phyloP scores from a whole-genome alignment of 2,113 vertebrate genomes.

The Ciconia boyciana region DNA sequence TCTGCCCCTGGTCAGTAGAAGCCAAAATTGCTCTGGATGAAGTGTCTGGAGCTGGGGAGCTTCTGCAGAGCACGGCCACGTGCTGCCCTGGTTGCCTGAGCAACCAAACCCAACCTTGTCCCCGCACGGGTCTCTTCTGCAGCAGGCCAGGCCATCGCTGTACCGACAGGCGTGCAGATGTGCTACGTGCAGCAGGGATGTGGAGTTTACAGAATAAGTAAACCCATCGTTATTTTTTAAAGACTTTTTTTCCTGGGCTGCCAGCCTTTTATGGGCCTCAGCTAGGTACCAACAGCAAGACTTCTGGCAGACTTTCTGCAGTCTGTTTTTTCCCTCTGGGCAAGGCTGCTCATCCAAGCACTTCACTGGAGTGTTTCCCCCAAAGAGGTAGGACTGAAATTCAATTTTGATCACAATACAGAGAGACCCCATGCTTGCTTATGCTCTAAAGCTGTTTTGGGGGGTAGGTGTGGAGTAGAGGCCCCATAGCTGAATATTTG shows the following conservation, averaged over 20 bases:
- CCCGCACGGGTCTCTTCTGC: background rate
- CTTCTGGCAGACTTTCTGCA: background rate
- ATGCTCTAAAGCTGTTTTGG: background rate
- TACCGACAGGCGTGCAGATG: no score
- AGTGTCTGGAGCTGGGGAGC: background rate
- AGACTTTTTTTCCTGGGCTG: background rate
- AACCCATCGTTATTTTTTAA: background rate
- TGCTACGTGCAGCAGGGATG: background rate
- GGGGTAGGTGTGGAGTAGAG: background rate
- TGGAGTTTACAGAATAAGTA: background rate
- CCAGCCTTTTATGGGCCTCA: background rate
- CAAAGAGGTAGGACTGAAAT: background rate
- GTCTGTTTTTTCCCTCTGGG: background rate
- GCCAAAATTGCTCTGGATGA: background rate
- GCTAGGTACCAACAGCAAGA: background rate
- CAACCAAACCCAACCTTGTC: background rate
- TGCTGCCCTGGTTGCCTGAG: background rate
- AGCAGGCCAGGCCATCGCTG: background rate
- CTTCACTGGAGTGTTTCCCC: background rate
- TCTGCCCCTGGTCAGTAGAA: background rate
- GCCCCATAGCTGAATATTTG: background rate
- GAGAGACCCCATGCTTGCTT: background rate
- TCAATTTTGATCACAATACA: background rate
- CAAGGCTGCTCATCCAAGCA: background rate
- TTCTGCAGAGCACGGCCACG: background rate